These are phyloP conservation scores for Menidia menidia DNA, from an alignment of 2,797 vertebrate genomes.

Conservation along the genomic window DNA sequence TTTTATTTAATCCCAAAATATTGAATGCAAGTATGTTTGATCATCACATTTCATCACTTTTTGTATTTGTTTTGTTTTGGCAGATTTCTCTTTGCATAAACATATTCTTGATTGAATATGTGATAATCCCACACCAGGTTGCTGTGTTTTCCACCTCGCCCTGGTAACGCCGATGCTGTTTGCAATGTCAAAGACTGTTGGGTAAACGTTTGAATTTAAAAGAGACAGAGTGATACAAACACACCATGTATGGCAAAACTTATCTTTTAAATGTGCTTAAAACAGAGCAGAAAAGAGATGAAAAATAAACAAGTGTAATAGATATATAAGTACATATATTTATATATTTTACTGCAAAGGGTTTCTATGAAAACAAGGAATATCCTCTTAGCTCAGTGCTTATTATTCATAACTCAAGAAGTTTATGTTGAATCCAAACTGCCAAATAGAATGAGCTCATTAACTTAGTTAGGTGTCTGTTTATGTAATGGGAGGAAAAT, in stretches of 20 bases:
- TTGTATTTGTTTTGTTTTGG: too few species aligned
- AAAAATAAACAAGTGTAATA: background rate
- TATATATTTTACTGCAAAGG: too few species aligned
- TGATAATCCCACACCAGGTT: constrained; percentile 5
- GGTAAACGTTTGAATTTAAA: constrained; percentile 10
- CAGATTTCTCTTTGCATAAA: too few species aligned
- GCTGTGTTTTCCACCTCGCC: background rate
- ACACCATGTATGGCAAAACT: background rate
- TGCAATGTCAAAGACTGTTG: background rate
- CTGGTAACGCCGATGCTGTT: background rate
- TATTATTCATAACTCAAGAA: background rate
- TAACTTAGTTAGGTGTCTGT: background rate
- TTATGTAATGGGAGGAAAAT: background rate
- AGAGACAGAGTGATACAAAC: background rate
- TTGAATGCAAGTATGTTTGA: too few species aligned
- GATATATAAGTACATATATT: background rate
- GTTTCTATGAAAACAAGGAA: background rate
- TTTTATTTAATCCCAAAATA: too few species aligned
- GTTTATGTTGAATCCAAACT: background rate
- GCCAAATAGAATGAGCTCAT: background rate
- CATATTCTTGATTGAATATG: background rate
- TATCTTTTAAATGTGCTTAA: background rate
- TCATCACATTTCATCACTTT: background rate
- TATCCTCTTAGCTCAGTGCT: background rate
- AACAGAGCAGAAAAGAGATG: background rate